Evolutionary conservation across 2,113 vertebrate genomes (phyloP), one percentile per base, ranked within the genome.

Genomic region (Sitta europaea): DNA sequence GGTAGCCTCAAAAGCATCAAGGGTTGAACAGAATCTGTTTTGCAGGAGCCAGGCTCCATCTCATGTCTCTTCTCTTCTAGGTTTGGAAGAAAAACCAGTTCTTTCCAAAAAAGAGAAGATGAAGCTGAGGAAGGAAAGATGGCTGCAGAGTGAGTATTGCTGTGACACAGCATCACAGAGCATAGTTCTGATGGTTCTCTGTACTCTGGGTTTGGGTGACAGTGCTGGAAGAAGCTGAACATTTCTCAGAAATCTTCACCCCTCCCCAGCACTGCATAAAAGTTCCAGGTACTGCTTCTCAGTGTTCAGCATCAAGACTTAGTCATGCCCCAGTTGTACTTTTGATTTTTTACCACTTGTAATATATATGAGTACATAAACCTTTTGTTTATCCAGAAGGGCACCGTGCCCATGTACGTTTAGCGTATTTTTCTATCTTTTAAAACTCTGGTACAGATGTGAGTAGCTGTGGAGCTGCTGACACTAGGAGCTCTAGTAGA

Each of bases 91-190:
- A 51, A 99, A 98, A 94, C 38, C 68, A 2, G 8, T 98, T 67
- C 94, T 99, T 92, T 95, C 99, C 27, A 99, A 99, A 96, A 99
- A 99, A 90, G 99, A 99, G 93, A 99, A 99, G 92, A 98, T 98
- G 97, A 99, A 98, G 94, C 98, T 99, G 96, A 97, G 99, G 58
- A 98, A 97, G n/a, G 98, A 99, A 25, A 87, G 93, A 6, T 99
- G 99, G 99, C 97, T 99, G 4, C 98, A 98, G 97, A 99, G 99
- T 99, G 95, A 99, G 99, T 97, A 66, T 12, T 61, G 4, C 25
- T 73, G 33, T 11, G 4, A 25, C 2, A 2, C 0, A 3, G 20
- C 40, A 27, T 40, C 67, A 19, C 24, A 6, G 42, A 50, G 25
- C 10, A 0, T 27, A 45, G n/a, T 55, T 88, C 42, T 57, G 31